Percentiles rank a stretch among this genome's conserved stretches.
Conservation (phyloP, 2,797 vertebrate genomes). For the Danio albolineatus region DNA sequence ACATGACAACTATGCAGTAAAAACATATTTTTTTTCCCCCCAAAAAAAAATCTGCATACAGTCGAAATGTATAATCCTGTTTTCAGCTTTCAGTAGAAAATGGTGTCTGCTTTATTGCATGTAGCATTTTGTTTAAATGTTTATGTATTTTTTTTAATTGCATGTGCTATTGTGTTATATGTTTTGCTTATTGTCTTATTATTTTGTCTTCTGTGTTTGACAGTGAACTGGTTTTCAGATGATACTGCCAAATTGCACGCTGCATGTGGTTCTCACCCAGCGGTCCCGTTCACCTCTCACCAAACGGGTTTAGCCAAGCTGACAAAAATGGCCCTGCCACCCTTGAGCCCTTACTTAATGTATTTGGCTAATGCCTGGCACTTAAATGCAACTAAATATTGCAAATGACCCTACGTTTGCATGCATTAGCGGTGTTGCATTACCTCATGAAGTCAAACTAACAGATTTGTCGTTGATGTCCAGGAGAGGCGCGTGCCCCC, state of each 20-base stretch:
- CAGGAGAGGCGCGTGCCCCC: constrained; percentile 97
- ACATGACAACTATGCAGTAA: no score
- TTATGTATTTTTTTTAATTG: constrained; percentile 17
- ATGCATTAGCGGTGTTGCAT: constrained; percentile 51
- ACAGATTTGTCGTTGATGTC: constrained; percentile 82
- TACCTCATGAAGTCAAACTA: neutral
- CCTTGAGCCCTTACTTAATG: constrained; percentile 62
- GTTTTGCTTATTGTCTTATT: constrained; percentile 50
- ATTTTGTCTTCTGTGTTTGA: constrained; percentile 74
- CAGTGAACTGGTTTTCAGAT: constrained; percentile 80
- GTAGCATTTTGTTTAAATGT: neutral
- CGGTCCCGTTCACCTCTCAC: constrained; percentile 70
- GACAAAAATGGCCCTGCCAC: constrained; percentile 14
- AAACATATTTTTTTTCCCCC: no score
- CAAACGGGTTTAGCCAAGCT: constrained; percentile 27
- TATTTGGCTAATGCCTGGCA: constrained; percentile 65
- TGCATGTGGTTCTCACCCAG: constrained; percentile 71
- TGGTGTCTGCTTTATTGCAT: neutral
- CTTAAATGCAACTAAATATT: constrained; percentile 12
- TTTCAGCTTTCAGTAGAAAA: no score
- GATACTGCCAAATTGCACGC: constrained; percentile 73
- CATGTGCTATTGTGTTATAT: constrained; percentile 12
- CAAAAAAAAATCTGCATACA: no score
- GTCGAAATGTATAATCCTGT: no score
- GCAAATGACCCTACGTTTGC: constrained; percentile 35